phyloP scores from a whole-genome alignment of 2,888 invertebrate species.

The Drosophila emarginata region DNA sequence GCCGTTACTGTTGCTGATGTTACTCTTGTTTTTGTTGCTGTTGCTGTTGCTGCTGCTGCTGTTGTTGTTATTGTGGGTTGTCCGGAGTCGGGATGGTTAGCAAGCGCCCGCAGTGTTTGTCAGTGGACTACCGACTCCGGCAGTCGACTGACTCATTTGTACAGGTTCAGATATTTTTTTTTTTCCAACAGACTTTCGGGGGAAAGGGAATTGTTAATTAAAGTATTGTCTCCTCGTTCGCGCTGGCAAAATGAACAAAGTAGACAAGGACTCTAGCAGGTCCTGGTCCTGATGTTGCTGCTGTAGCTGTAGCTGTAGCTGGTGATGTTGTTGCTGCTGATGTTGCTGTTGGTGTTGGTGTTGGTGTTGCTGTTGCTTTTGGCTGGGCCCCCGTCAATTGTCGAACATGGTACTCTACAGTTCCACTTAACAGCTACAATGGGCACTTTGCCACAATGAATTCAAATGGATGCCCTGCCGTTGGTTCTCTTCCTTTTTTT shows the following conservation, averaged over 20 bases:
- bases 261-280: slow-evolving; percentile 67
- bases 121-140: slow-evolving; percentile 57
- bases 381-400: slow-evolving; percentile 72
- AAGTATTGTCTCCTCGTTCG: slow-evolving; percentile 77
- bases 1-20: slow-evolving; percentile 38
- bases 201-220: slow-evolving; percentile 76
- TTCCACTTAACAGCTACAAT: slow-evolving; percentile 79
- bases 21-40: slow-evolving; percentile 39
- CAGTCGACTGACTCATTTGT: slow-evolving; percentile 72
- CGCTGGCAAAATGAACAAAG: slow-evolving; percentile 76
- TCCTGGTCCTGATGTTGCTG: slow-evolving; percentile 22
- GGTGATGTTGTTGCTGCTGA: slow-evolving; percentile 43
- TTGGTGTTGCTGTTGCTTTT: slow-evolving; percentile 15
- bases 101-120: slow-evolving; percentile 73
- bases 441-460: slow-evolving; percentile 79
- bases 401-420: slow-evolving; percentile 78
- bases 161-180: slow-evolving; percentile 52
- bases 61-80: slow-evolving; percentile 42
- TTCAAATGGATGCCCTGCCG: slow-evolving; percentile 76
- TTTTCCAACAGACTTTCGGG: slow-evolving; percentile 12
- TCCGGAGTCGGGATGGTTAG: slow-evolving; percentile 62
- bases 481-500: slow-evolving; percentile 47
- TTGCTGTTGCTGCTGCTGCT: slow-evolving; percentile 50
- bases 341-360: slow-evolving; percentile 30
- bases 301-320: slow-evolving; percentile 11